A percentile compares a stretch with the other conserved stretches of the same genome.
These are phyloP conservation scores for Apaloderma vittatum DNA, from an alignment of 2,113 vertebrate species.

Conservation along the genomic window DNA sequence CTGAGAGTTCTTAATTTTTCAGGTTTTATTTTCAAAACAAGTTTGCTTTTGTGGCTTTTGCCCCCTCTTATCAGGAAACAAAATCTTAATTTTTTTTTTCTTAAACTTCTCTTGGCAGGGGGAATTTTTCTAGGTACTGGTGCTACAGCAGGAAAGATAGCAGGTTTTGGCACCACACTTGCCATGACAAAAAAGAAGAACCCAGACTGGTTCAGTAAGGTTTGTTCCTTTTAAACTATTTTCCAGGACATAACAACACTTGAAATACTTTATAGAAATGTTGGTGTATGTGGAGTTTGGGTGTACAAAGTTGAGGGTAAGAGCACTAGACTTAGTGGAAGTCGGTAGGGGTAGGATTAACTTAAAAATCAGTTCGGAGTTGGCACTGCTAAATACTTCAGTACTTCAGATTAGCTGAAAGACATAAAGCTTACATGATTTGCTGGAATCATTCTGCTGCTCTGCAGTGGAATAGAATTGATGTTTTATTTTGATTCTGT, in stretches of 20 bases:
- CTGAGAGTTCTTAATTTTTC: neutral
- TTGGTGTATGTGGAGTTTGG: neutral
- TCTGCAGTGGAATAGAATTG: neutral
- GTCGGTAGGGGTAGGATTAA: neutral
- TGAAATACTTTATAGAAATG: neutral
- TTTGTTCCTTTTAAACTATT: conserved; percentile 64
- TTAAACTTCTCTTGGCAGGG: conserved; percentile 78
- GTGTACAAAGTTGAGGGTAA: neutral
- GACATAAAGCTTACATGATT: neutral
- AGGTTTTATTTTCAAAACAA: neutral
- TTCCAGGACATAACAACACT: neutral
- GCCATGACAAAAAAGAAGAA: conserved; percentile 93
- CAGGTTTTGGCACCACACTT: conserved; percentile 91
- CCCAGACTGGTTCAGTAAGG: conserved; percentile 94
- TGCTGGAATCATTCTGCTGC: neutral
- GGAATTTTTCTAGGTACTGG: conserved; percentile 89
- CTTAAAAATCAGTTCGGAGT: neutral
- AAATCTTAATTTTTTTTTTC: neutral
- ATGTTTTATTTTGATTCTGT: neutral
- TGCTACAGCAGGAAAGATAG: conserved; percentile 88
- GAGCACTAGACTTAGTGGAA: neutral
- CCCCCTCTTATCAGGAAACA: neutral
- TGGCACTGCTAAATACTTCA: neutral
- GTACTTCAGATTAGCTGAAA: neutral
- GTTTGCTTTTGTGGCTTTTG: neutral